Evolutionary conservation across 1,140 invertebrate genomes (phyloP).

Genomic region (Orchestia grillus): DNA sequence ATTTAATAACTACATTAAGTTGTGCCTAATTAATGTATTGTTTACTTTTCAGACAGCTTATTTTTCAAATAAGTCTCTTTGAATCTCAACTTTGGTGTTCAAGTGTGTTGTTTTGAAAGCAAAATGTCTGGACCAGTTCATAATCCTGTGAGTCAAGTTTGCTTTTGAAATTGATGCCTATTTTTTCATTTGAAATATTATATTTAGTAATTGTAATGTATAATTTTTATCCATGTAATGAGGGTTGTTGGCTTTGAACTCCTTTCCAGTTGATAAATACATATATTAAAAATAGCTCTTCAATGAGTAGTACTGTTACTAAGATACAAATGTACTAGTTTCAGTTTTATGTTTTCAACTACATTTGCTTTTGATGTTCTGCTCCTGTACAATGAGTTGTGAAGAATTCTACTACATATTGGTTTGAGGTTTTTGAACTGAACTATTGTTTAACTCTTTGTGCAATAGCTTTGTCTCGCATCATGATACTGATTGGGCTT

Average conservation of each 20-base stretch:
- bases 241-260: not conserved
- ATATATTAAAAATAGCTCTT: no score
- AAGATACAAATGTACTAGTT: no score
- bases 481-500: not conserved
- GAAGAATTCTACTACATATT: no score
- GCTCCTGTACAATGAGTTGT: no score
- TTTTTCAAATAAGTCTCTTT: not conserved
- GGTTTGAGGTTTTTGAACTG: no score
- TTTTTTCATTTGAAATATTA: not conserved
- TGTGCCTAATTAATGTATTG: not conserved
- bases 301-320: no score
- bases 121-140: not conserved
- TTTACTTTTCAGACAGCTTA: not conserved
- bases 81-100: not conserved
- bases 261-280: no score
- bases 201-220: not conserved
- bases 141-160: not conserved
- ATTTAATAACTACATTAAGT: not conserved
- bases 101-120: not conserved
- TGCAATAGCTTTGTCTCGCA: not conserved
- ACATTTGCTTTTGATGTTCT: no score
- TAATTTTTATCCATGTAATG: not conserved
- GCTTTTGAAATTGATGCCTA: not conserved
- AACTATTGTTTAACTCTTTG: not conserved
- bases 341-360: no score